phyloP scores from a whole-genome alignment of 2,888 invertebrate genomes.

The Xylocampa areola region DNA sequence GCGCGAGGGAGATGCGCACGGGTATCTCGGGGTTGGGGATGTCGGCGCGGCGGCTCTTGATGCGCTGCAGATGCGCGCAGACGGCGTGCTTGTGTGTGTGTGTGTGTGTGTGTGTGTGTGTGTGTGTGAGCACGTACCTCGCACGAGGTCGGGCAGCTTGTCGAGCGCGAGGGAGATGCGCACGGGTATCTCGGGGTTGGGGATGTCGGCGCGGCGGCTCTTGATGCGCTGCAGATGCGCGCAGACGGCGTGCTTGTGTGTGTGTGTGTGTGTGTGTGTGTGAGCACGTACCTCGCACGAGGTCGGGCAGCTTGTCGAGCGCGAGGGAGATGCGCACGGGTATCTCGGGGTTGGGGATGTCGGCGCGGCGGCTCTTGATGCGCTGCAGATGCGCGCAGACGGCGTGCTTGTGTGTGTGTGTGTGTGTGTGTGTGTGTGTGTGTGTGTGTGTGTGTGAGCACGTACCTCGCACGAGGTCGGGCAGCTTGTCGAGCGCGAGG shows the following conservation, averaged over 20 bases:
- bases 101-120: too few relatives aligned
- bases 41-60: too few relatives aligned
- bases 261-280: too few relatives aligned
- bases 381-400: constrained; percentile 92
- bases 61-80: too few relatives aligned
- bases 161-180: constrained; percentile 94
- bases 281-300: constrained; percentile 92
- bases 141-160: constrained; percentile 94
- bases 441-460: not conserved
- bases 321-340: constrained; percentile 95
- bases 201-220: constrained; percentile 95
- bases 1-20: constrained; percentile 94
- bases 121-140: constrained; percentile 87
- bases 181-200: constrained; percentile 96
- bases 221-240: constrained; percentile 94
- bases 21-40: constrained; percentile 97
- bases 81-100: too few relatives aligned
- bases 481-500: constrained; percentile 94
- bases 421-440: too few relatives aligned
- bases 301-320: constrained; percentile 94
- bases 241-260: constrained; percentile 92
- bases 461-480: constrained; percentile 93
- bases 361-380: constrained; percentile 95
- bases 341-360: constrained; percentile 97
- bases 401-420: constrained; percentile 95